Conservation (phyloP, 2,113 vertebrate species). For the Malurus melanocephalus region DNA sequence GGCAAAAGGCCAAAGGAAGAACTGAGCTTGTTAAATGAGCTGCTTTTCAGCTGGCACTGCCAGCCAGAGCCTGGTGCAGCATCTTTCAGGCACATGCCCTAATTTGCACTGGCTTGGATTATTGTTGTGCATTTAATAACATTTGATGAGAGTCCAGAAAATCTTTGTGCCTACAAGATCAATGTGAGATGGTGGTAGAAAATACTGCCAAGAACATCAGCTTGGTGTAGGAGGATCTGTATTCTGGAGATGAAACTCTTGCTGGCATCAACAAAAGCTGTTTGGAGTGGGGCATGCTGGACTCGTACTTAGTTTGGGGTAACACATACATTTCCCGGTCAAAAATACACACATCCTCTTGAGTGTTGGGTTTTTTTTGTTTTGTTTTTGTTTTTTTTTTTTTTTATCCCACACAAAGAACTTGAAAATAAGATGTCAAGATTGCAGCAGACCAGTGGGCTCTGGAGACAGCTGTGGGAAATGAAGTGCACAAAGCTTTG, state of each 20-base stretch:
- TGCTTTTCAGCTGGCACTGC: neutral
- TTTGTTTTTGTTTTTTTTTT: no score
- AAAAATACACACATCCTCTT: neutral
- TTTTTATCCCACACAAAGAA: neutral
- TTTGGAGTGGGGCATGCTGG: neutral
- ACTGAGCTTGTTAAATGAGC: neutral
- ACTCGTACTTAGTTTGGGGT: neutral
- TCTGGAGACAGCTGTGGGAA: neutral
- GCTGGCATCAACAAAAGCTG: fast-evolving
- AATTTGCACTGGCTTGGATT: neutral
- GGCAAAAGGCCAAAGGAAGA: neutral
- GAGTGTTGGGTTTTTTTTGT: neutral
- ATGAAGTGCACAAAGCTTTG: neutral
- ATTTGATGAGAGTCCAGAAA: neutral
- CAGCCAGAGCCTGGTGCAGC: neutral
- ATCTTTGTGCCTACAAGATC: neutral
- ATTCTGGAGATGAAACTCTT: neutral
- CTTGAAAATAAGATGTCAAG: neutral
- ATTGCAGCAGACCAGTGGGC: neutral
- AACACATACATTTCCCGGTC: neutral
- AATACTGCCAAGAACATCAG: neutral
- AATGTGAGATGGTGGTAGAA: neutral
- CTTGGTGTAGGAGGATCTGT: neutral
- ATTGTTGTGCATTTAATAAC: neutral
- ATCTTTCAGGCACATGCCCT: neutral